Conservation (phyloP, 2,113 vertebrate species). For the Mobula hypostoma region DNA sequence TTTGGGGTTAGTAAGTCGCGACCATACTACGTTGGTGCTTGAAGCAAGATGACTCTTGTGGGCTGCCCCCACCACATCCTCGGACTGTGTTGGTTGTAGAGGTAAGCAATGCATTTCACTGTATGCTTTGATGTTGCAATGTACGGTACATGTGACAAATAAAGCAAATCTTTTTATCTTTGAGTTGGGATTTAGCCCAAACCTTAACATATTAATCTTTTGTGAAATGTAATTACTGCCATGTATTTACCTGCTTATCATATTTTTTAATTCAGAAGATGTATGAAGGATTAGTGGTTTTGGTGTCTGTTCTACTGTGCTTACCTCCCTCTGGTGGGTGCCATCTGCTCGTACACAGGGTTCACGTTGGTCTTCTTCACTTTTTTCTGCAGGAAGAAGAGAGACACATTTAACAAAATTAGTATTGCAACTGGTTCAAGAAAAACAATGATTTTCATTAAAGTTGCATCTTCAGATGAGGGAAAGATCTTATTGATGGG, state of each 20-base stretch:
- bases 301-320: background rate
- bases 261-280: background rate
- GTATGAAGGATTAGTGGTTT: background rate
- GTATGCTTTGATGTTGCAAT: too few relatives aligned
- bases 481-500: background rate
- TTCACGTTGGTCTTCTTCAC: background rate
- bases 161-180: too few relatives aligned
- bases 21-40: too few relatives aligned
- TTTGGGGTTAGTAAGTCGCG: too few relatives aligned
- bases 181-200: background rate
- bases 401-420: background rate
- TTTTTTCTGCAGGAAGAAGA: background rate
- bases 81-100: too few relatives aligned
- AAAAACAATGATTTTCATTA: background rate
- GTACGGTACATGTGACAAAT: too few relatives aligned
- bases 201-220: background rate
- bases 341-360: constrained; percentile 8
- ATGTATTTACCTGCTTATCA: background rate
- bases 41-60: too few relatives aligned
- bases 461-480: background rate
- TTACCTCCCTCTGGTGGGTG: background rate
- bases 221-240: background rate
- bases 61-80: too few relatives aligned
- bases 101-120: too few relatives aligned
- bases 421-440: background rate